Evolutionary conservation across 2,888 invertebrate species (phyloP), one percentile per base, ranked within the genome.

Genomic region (Carabus problematicus): DNA sequence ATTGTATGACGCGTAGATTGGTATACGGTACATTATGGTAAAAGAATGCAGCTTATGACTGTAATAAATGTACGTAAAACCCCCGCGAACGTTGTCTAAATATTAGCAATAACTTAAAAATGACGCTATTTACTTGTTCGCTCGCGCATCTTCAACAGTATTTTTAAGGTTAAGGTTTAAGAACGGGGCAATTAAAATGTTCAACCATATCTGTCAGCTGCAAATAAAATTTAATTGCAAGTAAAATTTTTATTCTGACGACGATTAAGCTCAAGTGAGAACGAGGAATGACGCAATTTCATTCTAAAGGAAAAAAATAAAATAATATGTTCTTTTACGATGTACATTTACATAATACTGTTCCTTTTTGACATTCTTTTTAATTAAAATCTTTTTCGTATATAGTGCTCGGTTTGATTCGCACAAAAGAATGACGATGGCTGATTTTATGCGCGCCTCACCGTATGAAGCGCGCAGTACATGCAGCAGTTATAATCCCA

Each of bases 171-270:
- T 16, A 54, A 56, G n/a, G 29, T 56, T 39, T 56, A 56, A 56
- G 29, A 39, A 29, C 19, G 39, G 29, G 29, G 29, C 39, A 56
- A 56, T 39, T 39, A 56, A 56, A 39, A 56, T 29, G 11, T 39
- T 39, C 11, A n/a, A 56, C 12, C 29, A 29, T 56, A 56, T 39
- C 39, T 56, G 39, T 11, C 29, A 40, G 59, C 54, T 59, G 47
- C 39, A 47, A 18, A 59, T 66, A 67, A 67, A 67, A 67, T 67
- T 67, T 67, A 60, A 67, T 60, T 67, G 60, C 67, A 60, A 67
- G 59, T 42, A 59, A 59, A 59, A 59, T 29, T 42, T 59, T 58
- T 59, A 14, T 14, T 16, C 19, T 52, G 52, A 52, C 29, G 52
- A 52, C 52, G 3, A 12, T 16, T 19, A 19, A 52, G 18, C 19